A percentile compares a stretch with the other conserved stretches of the same genome.
phyloP scores from a whole-genome alignment of 2,888 invertebrate species.

The Hymenopus coronatus region DNA sequence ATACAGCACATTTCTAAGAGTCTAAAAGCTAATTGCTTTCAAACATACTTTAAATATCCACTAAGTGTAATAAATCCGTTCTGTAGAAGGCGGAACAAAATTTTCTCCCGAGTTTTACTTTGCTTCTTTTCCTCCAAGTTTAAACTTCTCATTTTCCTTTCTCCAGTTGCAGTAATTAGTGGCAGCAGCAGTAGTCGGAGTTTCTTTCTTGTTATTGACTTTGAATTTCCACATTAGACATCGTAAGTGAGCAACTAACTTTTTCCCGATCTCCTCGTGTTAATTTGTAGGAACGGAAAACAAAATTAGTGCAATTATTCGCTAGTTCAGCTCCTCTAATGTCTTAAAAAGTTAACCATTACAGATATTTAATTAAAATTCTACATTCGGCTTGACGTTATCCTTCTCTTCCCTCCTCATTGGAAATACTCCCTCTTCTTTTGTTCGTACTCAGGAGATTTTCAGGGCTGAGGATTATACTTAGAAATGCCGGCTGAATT shows the following conservation, averaged over 20 bases:
- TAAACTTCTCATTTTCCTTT: neutral
- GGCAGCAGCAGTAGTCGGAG: neutral
- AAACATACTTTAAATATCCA: neutral
- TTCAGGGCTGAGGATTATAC: neutral
- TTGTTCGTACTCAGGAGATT: neutral
- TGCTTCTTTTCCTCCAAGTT: neutral
- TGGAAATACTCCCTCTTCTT: neutral
- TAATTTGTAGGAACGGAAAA: conserved; percentile 7
- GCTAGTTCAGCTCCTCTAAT: neutral
- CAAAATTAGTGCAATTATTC: conserved; percentile 9
- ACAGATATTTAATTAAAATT: neutral
- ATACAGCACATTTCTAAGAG: neutral
- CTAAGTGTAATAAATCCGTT: neutral
- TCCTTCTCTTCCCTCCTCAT: neutral
- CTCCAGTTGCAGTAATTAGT: conserved; percentile 13
- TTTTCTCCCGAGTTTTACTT: neutral
- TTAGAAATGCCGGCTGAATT: neutral
- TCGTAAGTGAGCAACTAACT: neutral
- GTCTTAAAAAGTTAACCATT: neutral
- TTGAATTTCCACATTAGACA: neutral
- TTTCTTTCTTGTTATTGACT: neutral
- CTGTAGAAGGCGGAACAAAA: neutral
- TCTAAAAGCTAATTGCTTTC: neutral
- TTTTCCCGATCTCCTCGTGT: neutral
- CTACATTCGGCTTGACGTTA: neutral